A percentile compares a stretch with the other conserved stretches of the same genome.
phyloP scores from a whole-genome alignment of 2,888 invertebrate species.

The Tinea pellionella region DNA sequence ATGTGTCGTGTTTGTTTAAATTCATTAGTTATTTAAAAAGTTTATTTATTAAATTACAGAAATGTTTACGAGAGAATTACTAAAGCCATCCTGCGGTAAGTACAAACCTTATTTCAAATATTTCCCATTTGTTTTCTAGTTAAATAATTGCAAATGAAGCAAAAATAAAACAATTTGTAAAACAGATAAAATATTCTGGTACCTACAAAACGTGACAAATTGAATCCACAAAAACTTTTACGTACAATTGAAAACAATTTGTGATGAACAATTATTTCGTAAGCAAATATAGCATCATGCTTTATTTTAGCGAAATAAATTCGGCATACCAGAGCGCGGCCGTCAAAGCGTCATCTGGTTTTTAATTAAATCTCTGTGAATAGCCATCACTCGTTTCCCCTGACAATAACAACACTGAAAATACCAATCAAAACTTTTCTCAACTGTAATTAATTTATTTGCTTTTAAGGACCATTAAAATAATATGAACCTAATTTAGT shows the following conservation, averaged over 20 bases:
- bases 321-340: background rate
- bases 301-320: slow-evolving; percentile 1
- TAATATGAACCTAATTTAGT: no score
- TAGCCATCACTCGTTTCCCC: slow-evolving; percentile 3
- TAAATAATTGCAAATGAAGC: background rate
- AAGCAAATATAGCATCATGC: slow-evolving; percentile 1
- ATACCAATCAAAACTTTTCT: slow-evolving; percentile 1
- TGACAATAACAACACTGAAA: slow-evolving; percentile 10
- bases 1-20: no score
- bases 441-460: slow-evolving; percentile 1
- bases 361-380: slow-evolving; percentile 11
- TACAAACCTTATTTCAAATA: background rate
- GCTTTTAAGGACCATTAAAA: background rate
- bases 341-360: slow-evolving; percentile 12
- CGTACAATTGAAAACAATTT: slow-evolving; percentile 1
- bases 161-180: background rate
- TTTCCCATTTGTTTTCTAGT: background rate
- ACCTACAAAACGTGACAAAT: background rate
- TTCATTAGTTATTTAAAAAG: no score
- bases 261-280: background rate
- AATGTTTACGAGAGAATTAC: no score
- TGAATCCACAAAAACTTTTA: background rate
- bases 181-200: background rate
- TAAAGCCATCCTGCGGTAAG: no score
- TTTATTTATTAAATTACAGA: no score